Base-by-base conservation (phyloP, 1,140 invertebrate species). In the Lethocerus indicus region DNA sequence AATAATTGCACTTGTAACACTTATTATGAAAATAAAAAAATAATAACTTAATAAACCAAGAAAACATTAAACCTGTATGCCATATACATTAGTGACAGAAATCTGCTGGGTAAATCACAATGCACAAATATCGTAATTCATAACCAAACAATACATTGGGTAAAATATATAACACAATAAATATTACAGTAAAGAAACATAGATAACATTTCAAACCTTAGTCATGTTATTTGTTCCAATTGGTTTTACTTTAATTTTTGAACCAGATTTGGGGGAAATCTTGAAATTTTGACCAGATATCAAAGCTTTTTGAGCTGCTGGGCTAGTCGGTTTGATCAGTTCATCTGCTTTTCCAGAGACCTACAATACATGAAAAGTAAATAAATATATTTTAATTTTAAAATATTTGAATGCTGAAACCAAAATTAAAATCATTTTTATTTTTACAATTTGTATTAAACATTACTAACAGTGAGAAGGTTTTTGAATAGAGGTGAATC, bases 401-500 rank as follows among this genome's bases (percentile, higher is more conserved):
- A 41, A 18, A 41, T 21, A n/a, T 21, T 21, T 9, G 9, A 9
- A 32, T 32, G n/a, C 9, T 9, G n/a, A 32, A 32, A 9, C 9
- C 9, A 32, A 9, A 32, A 32, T 9, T 32, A 32, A 9, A 32
- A 9, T 32, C n/a, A 32, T 32, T 9, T 32, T 9, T n/a, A 41
- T 3, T 5, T 41, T 21, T 41, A 18, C 24, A 41, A 41, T 3
- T 41, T 24, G 26, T 23, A 24, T 2, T 24, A 3, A 42, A 42
- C 1, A 42, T 32, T 39, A 64, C 64, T 64, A 65, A 76, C 73
- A 36, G 72, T 71, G 44, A 78, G 69, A 1, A 85, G 60, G 62
- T 83, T 81, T 60, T 81, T 79, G 50, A 86, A 74, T 7, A 86
- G 67, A 6, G 81, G 76, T 36, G 78, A 80, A 62, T 84, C 80